Base-by-base conservation (phyloP, 1,140 invertebrate genomes). In the Notospermus geniculatus region DNA sequence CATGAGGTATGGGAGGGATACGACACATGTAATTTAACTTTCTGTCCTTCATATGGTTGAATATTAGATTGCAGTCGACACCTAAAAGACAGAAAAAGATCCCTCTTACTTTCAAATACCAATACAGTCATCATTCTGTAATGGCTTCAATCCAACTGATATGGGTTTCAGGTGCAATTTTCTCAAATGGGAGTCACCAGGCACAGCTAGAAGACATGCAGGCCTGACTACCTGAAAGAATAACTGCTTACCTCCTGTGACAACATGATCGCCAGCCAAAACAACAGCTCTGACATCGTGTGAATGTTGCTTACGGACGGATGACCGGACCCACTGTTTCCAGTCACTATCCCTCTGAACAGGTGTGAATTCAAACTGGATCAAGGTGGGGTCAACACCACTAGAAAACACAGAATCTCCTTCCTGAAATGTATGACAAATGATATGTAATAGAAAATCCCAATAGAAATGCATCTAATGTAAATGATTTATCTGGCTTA, bases 201-300 rank as follows among this genome's bases (percentile, higher is more conserved):
- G n/a, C n/a, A n/a, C n/a, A n/a, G n/a, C n/a, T n/a, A n/a, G n/a
- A n/a, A n/a, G n/a, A n/a, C n/a, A n/a, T n/a, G n/a, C n/a, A n/a
- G n/a, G n/a, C n/a, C n/a, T n/a, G n/a, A n/a, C n/a, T n/a, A n/a
- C 41, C 45, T 36, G 15, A 36, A 36, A 15, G 4, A 7, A 7
- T 36, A 36, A 36, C 4, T 7, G 4, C 64, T 62, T 74, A 85
- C 85, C 92, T 64, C 87, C 90, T 1, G 91, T 93, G 72, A 89
- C 87, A 25, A 95, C 79, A 57, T 66, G 68, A 2, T 74, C 65
- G 28, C 84, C 82, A 65, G 85, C 81, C 28, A 89, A 77, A 2
- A 85, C 81, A 30, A 95, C 77, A 7, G 88, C 84, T 67, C 89
- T 83, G 0, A 95, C 90, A 81, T 94, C 92, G 77, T 95, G 91